Conservation (phyloP, 2,113 vertebrate species). For the Spermophilus dauricus region DNA sequence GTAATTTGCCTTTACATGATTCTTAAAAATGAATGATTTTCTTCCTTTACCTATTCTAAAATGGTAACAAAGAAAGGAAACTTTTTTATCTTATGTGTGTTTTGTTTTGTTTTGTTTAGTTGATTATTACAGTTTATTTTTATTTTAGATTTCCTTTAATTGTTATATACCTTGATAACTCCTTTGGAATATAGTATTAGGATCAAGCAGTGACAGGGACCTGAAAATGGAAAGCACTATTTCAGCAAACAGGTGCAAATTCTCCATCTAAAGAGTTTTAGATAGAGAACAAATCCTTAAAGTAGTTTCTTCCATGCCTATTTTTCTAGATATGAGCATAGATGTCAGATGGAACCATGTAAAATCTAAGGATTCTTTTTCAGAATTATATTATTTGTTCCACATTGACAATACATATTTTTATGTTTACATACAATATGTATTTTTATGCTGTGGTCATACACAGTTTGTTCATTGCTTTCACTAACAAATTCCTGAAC, state of each 20-base stretch:
- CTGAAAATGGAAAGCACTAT: conserved; percentile 81
- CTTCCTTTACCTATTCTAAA: conserved; percentile 81
- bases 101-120: conserved; percentile 63
- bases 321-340: conserved; percentile 80
- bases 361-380: neutral
- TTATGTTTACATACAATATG: neutral
- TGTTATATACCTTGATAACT: conserved; percentile 82
- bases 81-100: conserved; percentile 60
- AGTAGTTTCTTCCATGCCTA: neutral
- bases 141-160: conserved; percentile 85
- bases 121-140: conserved; percentile 79
- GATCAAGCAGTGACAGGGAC: conserved; percentile 80
- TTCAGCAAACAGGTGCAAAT: conserved; percentile 68
- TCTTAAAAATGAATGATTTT: conserved; percentile 83
- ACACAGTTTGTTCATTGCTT: neutral
- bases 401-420: conserved; percentile 27
- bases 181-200: conserved; percentile 78
- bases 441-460: neutral
- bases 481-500: neutral
- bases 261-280: neutral
- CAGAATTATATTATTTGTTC: conserved; percentile 36
- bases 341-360: conserved; percentile 67
- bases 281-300: neutral
- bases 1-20: conserved; percentile 84
- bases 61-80: conserved; percentile 84